Evolutionary conservation across 2,113 vertebrate species (phyloP).

Genomic region (Setophaga coronata): DNA sequence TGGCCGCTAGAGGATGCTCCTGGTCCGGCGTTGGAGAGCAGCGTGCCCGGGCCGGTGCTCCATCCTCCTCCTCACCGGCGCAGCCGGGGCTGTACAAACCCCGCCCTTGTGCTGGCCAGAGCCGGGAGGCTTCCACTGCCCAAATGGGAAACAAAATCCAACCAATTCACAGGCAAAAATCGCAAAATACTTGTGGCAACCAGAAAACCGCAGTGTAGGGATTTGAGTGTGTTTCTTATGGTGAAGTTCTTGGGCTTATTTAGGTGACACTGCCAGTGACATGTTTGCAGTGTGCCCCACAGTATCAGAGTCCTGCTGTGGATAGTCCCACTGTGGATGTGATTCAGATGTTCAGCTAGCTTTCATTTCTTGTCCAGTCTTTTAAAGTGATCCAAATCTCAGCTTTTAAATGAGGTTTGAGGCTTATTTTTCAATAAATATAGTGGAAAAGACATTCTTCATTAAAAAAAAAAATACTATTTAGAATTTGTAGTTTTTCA

Average conservation of each 20-base stretch:
- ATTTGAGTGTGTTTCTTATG: not conserved
- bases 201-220: not conserved
- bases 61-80: not conserved
- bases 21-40: not conserved
- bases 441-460: not conserved
- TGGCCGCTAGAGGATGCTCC: constrained; percentile 63
- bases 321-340: not conserved
- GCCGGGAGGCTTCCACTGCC: rapidly evolving
- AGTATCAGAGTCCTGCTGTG: not conserved
- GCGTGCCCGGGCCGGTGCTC: not conserved
- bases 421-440: not conserved
- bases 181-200: not conserved
- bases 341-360: not conserved
- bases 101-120: not conserved
- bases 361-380: not conserved
- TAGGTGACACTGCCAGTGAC: not conserved
- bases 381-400: not conserved
- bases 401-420: not conserved
- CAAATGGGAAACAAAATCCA: not conserved
- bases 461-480: not conserved
- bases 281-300: not conserved
- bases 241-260: not conserved
- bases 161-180: not conserved
- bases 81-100: not conserved
- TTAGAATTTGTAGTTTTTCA: not conserved